A percentile compares a stretch with the other conserved stretches of the same genome.
phyloP scores from a whole-genome alignment of 2,888 invertebrate species.

The Ephialtes manifestator region DNA sequence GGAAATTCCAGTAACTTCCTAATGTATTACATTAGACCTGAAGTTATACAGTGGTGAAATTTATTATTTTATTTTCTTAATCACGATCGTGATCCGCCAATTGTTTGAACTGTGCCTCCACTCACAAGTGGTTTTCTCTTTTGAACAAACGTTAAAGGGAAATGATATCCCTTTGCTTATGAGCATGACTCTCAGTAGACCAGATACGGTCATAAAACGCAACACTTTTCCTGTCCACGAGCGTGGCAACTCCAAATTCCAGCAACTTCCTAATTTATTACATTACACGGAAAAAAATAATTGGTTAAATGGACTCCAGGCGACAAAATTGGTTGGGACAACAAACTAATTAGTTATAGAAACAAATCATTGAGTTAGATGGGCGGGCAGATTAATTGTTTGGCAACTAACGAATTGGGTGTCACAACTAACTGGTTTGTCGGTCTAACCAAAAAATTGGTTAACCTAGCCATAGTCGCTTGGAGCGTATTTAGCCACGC shows the following conservation, averaged over 20 bases:
- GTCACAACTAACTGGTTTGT: too few species aligned
- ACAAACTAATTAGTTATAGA: too few species aligned
- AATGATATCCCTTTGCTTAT: conserved; percentile 35
- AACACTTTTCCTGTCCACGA: conserved; percentile 72
- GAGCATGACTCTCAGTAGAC: conserved; percentile 1
- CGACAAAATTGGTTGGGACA: too few species aligned
- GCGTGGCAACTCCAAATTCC: neutral
- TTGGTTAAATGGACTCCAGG: too few species aligned
- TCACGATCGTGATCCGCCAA: neutral
- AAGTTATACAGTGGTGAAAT: conserved; percentile 29
- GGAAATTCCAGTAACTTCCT: conserved; percentile 65
- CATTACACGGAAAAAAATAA: too few species aligned
- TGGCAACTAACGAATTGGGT: too few species aligned
- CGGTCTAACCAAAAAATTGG: too few species aligned
- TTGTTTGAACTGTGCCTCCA: conserved; percentile 28
- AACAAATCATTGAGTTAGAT: too few species aligned
- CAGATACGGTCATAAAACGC: conserved; percentile 31
- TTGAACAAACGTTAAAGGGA: neutral
- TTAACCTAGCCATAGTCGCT: too few species aligned
- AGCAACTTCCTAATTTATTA: too few species aligned
- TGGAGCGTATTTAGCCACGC: too few species aligned
- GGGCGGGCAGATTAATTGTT: too few species aligned
- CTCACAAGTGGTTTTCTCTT: neutral
- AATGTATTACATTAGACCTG: conserved; percentile 40
- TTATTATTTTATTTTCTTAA: conserved; percentile 31